Base-by-base conservation (phyloP, 2,113 vertebrate genomes). In the Patagioenas fasciata region DNA sequence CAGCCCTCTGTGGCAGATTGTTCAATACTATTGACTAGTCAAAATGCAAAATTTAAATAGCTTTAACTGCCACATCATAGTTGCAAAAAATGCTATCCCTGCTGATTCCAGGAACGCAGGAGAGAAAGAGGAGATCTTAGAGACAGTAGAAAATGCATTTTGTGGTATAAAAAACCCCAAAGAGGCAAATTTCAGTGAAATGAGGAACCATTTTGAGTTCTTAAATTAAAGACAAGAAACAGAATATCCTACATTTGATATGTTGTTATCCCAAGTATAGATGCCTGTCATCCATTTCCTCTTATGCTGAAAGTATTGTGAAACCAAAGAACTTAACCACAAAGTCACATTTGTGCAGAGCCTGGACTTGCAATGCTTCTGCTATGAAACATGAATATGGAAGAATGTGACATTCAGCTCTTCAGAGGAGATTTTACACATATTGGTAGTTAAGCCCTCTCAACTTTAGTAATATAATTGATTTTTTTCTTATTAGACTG, bases 181-280 rank as follows among this genome's bases (percentile, higher is more conserved):
- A 69, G 25, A 36, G 31, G n/a, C 3, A 80, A 57, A 36, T 79
- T 94, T 94, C 32, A 77, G 29, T 64, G 48, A 93, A 91, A 90
- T 11, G 14, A 48, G 32, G 56, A 83, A 80, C 47, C 19, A 29
- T 91, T 93, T 65, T 60, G 34, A 86, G 60, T 83, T 84, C 60
- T 80, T 86, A 69, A 94, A 84, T 89, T 93, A 74, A 88, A 91
- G 48, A n/a, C 23, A 57, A 94, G 91, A 84, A 95, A 89, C n/a
- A 51, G 31, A 65, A 91, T 93, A 91, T n/a, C 18, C 21, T 36
- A 25, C 32, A 81, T 85, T 93, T 86, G 66, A 75, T 84, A 50
- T 24, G 29, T 83, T 81, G 74, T 83, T 91, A 86, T 91, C 53
- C 86, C 60, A 84, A 89, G 62, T 75, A 44, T 71, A 81, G 80